Percentiles rank a stretch among this genome's conserved stretches.
These are phyloP conservation scores for Paedocypris sp. DNA, from an alignment of 2,113 vertebrate species.

Conservation along the genomic window DNA sequence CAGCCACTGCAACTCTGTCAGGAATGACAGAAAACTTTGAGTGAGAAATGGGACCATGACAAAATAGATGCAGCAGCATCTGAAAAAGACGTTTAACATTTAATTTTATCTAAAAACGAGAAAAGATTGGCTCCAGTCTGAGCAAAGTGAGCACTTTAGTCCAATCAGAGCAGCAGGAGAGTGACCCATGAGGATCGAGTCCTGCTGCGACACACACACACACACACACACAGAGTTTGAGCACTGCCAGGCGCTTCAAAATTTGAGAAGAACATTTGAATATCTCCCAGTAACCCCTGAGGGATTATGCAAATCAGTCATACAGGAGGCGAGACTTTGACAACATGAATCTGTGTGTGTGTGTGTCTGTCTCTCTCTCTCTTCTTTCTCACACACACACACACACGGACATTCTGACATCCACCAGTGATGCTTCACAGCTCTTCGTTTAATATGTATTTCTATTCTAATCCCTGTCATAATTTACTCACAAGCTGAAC, in stretches of 20 bases:
- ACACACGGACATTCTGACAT: not conserved
- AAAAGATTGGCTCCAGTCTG: no score
- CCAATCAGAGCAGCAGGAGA: no score
- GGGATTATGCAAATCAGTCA: conserved; percentile 18
- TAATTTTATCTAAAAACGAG: no score
- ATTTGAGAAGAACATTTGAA: conserved; percentile 19
- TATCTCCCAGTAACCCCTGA: conserved; percentile 4
- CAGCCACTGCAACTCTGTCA: no score
- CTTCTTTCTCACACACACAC: not conserved
- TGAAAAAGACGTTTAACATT: no score
- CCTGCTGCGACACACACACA: not conserved
- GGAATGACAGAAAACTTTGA: no score
- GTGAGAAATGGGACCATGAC: no score
- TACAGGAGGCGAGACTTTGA: conserved; percentile 15
- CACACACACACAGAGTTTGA: not conserved
- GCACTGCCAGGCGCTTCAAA: conserved; percentile 5
- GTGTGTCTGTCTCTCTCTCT: conserved; percentile 1
- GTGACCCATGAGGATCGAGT: not conserved
- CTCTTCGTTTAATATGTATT: conserved; percentile 36
- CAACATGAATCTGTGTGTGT: conserved; percentile 5
- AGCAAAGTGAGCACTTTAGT: no score
- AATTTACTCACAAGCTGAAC: conserved; percentile 13
- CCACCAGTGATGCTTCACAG: conserved; percentile 41
- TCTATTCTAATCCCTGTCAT: conserved; percentile 52
- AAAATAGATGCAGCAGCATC: no score